Evolutionary conservation across 2,113 vertebrate genomes (phyloP).

Genomic region (Phodopus roborovskii): DNA sequence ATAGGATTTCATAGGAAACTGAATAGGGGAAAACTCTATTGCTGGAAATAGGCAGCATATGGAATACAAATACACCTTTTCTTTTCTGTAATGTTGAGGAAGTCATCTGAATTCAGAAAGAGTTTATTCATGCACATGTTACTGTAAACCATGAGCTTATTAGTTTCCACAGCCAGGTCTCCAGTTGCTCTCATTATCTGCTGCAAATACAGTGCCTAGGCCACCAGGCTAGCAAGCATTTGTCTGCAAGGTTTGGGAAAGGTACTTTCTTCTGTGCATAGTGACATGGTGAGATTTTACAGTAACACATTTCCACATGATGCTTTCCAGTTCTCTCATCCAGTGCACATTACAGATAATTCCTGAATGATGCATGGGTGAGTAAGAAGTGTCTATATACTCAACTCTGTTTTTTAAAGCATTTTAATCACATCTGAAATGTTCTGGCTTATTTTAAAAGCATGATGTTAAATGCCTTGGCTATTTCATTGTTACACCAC

Average conservation of each 20-base stretch:
- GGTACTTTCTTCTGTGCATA: slow-evolving; percentile 51
- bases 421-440: slow-evolving; percentile 62
- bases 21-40: slow-evolving; percentile 49
- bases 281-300: slow-evolving; percentile 70
- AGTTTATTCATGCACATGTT: slow-evolving; percentile 71
- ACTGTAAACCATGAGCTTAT: slow-evolving; percentile 67
- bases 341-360: slow-evolving; percentile 44
- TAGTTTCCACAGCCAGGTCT: slow-evolving; percentile 74
- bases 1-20: slow-evolving; percentile 33
- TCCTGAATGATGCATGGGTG: slow-evolving; percentile 36
- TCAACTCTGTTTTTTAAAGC: not conserved
- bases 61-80: not conserved
- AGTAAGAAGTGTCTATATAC: not conserved
- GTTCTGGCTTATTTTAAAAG: slow-evolving; percentile 53
- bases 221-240: slow-evolving; percentile 48
- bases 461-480: not conserved
- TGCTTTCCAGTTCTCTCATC: slow-evolving; percentile 52
- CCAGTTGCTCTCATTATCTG: slow-evolving; percentile 73
- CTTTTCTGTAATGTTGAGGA: not conserved
- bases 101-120: slow-evolving; percentile 52
- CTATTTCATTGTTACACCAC: slow-evolving; percentile 66
- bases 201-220: slow-evolving; percentile 61
- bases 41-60: not conserved
- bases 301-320: slow-evolving; percentile 69
- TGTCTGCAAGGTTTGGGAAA: slow-evolving; percentile 33